Percentiles rank a stretch among this genome's conserved stretches.
Conservation (phyloP, 2,113 vertebrate genomes). For the Pomatorhinus ruficollis region DNA sequence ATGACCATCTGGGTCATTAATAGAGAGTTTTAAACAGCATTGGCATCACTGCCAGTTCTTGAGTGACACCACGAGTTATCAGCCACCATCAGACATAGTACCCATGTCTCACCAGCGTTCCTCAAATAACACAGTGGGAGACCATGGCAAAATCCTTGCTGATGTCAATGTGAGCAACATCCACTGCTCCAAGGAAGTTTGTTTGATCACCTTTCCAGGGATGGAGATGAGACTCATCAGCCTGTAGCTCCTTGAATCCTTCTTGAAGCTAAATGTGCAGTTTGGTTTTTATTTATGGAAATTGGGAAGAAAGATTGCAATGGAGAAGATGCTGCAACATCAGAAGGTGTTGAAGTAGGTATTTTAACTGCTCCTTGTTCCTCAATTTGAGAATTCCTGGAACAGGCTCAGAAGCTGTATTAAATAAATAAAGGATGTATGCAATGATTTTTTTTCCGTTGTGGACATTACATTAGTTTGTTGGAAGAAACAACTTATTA, state of each 20-base stretch:
- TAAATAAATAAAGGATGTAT: not conserved
- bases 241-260: not conserved
- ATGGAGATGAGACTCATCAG: not conserved
- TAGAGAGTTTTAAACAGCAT: not conserved
- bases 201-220: not conserved
- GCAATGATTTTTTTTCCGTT: rapidly evolving
- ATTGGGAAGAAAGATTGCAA: not conserved
- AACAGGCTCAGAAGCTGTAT: not conserved
- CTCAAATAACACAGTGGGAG: not conserved
- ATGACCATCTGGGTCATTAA: not conserved
- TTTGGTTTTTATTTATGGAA: not conserved
- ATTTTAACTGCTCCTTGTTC: not conserved
- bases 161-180: not conserved
- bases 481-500: not conserved
- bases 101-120: not conserved
- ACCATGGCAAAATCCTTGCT: not conserved
- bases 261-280: not conserved
- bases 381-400: not conserved
- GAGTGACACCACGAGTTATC: no score
- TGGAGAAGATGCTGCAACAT: not conserved
- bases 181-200: not conserved
- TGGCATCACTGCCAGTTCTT: not conserved
- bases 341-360: not conserved
- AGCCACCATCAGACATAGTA: not conserved
- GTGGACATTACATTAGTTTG: not conserved